Evolutionary conservation across 2,888 invertebrate genomes (phyloP), one percentile per base, ranked within the genome.

Genomic region (Melangyna quadrimaculata): DNA sequence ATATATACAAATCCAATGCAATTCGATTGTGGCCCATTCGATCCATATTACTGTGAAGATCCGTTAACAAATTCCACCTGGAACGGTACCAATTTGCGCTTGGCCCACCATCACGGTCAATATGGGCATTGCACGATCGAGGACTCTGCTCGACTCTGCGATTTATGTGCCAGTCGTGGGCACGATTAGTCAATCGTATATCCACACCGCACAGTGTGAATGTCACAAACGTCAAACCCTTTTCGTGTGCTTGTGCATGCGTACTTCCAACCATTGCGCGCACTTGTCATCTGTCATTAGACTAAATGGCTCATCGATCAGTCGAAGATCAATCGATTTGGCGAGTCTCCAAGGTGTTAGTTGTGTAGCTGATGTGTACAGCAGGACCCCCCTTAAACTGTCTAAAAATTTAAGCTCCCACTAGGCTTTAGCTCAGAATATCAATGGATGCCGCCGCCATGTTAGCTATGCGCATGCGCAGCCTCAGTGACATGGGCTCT

Each of bases 261-360:
- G 67, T 67, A 75, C 69, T 67, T 80, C 63, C n/a, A n/a, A n/a
- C n/a, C 27, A 57, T 48, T 75, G 22, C 17, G 79, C 74, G 79
- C 83, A 86, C 86, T 86, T 86, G 86, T 86, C 86, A 86, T 73
- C 86, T 86, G 86, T 86, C 86, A 86, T 81, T 81, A 80, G 84
- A 29, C 80, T 80, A 80, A 84, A 80, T 53, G 86, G 72, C 72
- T 63, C 63, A 78, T 86, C 84, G 84, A 84, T 84, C 86, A 81
- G 86, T 86, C 73, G 63, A 70, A 32, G 72, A 86, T 86, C 86
- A 81, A 78, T 81, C 81, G 86, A 78, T 86, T 70, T 57, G n/a
- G n/a, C n/a, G 4, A 45, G 73, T 57, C 69, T 55, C 37, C 55
- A 37, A 86, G 70, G 77, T 86, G 77, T 86, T 61, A 73, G 40